Base-by-base conservation (phyloP, 2,113 vertebrate genomes). In the Neomonachus schauinslandi region DNA sequence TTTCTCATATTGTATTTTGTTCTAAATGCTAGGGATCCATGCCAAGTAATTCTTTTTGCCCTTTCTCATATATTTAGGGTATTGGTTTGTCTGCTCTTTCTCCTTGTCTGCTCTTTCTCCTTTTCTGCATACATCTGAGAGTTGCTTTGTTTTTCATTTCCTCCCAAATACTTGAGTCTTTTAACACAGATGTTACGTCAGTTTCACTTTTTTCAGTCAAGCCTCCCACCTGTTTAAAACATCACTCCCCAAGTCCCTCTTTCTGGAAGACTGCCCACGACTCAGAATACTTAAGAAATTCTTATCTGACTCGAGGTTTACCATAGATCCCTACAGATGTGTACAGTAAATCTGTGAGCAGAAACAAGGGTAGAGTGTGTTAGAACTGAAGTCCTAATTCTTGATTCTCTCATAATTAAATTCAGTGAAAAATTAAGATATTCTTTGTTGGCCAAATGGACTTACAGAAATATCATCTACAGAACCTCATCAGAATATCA, bases 101-200 rank as follows among this genome's bases (percentile, higher is more conserved):
- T 67, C 15, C 61, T 91, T 36, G 76, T 74, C 21, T 81, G 14
- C 8, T 51, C 15, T 55, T 85, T 67, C 8, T 67, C 15, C 53
- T 91, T 36, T 82, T 74, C 21, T 81, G 14, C 55, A 65, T 89
- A 72, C 65, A 92, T 94, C 16, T 92, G 13, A 79, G 79, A 93
- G n/a, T 39, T 53, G 7, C 36, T 88, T 57, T 83, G 49, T 7
- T 82, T 53, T 71, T 93, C n/a, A 76, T 9, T 74, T 72, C 53
- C 39, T 80, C 55, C 5, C 24, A 49, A 77, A 39, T 57, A 39
- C n/a, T 80, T 46, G 9, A 36, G n/a, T 36, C 31, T 84, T 81
- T 89, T 61, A 77, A 77, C 6, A 26, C 19, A 63, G 46, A 83
- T 72, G 18, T 77, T 57, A 72, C 7, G 12, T 21, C 21, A 57